Base-by-base conservation (phyloP, 2,888 invertebrate species). In the Notodonta dromedarius region DNA sequence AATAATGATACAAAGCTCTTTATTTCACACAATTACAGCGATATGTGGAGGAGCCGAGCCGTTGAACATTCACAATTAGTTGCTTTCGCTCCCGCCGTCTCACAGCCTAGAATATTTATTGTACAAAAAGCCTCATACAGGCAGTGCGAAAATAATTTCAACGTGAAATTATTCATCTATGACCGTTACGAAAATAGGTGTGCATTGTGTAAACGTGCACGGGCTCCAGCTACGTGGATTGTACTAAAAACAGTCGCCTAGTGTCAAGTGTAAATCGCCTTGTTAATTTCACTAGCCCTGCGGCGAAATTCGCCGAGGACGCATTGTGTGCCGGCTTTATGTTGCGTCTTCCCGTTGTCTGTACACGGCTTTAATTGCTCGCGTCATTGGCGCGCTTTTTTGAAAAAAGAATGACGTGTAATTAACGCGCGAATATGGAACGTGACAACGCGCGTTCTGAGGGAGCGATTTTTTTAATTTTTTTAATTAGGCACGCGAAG, bases 231-330 rank as follows among this genome's bases (percentile, higher is more conserved):
- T 74, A 74, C 77, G 81, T 80, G 83, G 83, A 89, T 87, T 89
- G 88, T 88, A 88, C 90, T 88, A 85, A 91, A 92, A 90, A 87
- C 89, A 90, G 87, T 67, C 71, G 74, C 85, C 89, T 89, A 89
- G 92, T 91, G 93, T 91, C 91, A 92, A 94, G 94, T 91, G 91
- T 93, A 94, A 93, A 94, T 94, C 93, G 92, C 93, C 93, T 94
- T 94, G 94, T 94, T 94, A 94, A 94, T 94, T 93, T 93, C 85
- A 81, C 86, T 84, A 83, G 86, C 84, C 94, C 93, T 90, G 94
- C 94, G 94, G 94, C 94, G 87, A 93, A 93, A 92, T 93, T 93
- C 82, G 88, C 88, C 85, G 92, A 94, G 93, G 91, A 93, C 88
- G 90, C 87, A 93, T 93, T 94, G 94, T 93, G 90, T 83, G 85